Evolutionary conservation across 2,113 vertebrate genomes (phyloP), one percentile per base, ranked within the genome.

Genomic region (Platysternon megacephalum): DNA sequence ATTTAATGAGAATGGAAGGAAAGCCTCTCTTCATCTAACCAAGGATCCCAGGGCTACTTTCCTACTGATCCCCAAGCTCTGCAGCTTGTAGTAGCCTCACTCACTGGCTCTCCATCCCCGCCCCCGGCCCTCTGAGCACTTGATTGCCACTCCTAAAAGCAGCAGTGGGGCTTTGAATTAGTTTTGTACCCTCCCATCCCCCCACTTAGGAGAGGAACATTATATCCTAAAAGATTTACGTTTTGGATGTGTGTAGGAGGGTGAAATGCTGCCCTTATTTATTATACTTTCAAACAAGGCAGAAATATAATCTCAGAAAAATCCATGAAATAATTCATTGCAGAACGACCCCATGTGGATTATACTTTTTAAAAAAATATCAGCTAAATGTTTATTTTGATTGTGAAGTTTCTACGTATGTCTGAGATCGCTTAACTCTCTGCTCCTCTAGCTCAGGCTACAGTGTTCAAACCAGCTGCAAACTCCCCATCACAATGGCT

Each of bases 401-500:
- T 86, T 91, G 81, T 84, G 42, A 35, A 91, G 17, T 1, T 53
- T 89, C 91, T 53, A 85, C 3, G 5, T 91, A 87, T 84, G 96
- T 94, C 79, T 26, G 89, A 94, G 58, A 68, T 72, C 85, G 55
- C 65, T 90, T 85, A 88, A n/a, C 5, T 61, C 51, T 76, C 84
- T 82, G 26, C 49, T 85, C 79, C 82, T 95, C 68, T 81, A 48
- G 61, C 48, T 93, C 49, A 94, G 79, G 42, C 58, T 56, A 74
- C 35, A 84, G 24, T 29, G 90, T 87, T 96, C 79, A 86, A 89
- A 76, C 4, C 35, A 65, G 78, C 78, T 92, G 53, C 87, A 93
- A 95, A 85, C 91, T 94, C 82, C 61, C 91, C 42, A 29, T 85
- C 82, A 93, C 65, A 82, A 17, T 88, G 87, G 90, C 93, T 91